These are phyloP conservation scores for Agriopis leucophaearia DNA, from an alignment of 2,888 invertebrate genomes.

Conservation along the genomic window DNA sequence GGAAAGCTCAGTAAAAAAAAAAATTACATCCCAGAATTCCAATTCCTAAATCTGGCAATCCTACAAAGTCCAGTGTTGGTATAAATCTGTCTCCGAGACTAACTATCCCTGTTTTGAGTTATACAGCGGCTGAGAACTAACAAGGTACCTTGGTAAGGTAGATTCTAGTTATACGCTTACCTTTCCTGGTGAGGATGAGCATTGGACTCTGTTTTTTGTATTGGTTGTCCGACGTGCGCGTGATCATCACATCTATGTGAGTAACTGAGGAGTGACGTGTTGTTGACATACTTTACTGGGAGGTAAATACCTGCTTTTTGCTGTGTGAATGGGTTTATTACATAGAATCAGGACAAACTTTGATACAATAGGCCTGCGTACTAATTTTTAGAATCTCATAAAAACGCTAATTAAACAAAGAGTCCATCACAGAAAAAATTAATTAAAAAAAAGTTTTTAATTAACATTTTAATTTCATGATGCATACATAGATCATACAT, in stretches of 20 bases:
- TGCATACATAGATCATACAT: too few species aligned
- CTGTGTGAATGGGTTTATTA: too few species aligned
- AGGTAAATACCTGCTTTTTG: too few species aligned
- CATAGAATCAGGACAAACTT: too few species aligned
- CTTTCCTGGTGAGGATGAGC: conserved; percentile 50
- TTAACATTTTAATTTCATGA: too few species aligned
- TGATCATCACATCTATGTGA: conserved; percentile 18
- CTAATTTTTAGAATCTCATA: too few species aligned
- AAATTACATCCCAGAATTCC: neutral
- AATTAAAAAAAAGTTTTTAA: too few species aligned
- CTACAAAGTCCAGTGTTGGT: conserved; percentile 30
- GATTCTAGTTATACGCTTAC: conserved; percentile 49
- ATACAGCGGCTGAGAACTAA: conserved; percentile 56
- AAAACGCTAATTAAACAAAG: too few species aligned
- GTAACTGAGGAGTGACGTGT: neutral
- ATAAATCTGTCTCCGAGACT: conserved; percentile 56
- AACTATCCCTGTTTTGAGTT: conserved; percentile 63
- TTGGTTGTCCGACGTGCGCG: conserved; percentile 40
- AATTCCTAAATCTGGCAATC: conserved; percentile 16
- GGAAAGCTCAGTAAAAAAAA: too few species aligned
- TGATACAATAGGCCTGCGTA: too few species aligned
- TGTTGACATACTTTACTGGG: too few species aligned
- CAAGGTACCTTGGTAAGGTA: conserved; percentile 49
- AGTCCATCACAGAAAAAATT: too few species aligned
- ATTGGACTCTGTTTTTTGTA: conserved; percentile 42